These are phyloP conservation scores for Sprattus sprattus DNA, from an alignment of 2,113 vertebrate species.

Conservation along the genomic window DNA sequence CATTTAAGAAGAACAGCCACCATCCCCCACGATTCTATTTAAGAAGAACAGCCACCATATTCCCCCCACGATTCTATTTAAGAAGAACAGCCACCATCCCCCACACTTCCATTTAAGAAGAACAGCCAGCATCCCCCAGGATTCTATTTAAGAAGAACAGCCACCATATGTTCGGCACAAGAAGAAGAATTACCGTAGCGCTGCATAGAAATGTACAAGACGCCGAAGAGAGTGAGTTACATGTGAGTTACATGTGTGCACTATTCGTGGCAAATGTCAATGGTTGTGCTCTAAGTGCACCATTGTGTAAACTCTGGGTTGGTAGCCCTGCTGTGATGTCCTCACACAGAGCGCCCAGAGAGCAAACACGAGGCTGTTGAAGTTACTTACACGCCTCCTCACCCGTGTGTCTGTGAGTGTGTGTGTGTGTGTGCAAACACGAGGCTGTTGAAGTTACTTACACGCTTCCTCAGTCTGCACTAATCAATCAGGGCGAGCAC, in stretches of 20 bases:
- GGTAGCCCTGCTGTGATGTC: not conserved
- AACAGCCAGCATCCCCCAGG: no score
- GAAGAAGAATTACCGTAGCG: not conserved
- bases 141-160: conserved; percentile 36
- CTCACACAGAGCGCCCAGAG: conserved; percentile 12
- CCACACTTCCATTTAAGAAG: no score
- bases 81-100: no score
- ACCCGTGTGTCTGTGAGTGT: no score
- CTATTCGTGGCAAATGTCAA: not conserved
- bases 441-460: conserved; percentile 25
- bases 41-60: no score
- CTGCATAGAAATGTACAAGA: not conserved
- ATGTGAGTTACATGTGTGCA: not conserved
- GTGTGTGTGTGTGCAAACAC: no score
- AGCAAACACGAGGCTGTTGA: conserved; percentile 25
- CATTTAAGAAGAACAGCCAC: no score
- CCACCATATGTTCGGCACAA: not conserved
- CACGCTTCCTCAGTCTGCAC: conserved; percentile 13
- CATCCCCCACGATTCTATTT: conserved; percentile 22
- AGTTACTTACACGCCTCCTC: conserved; percentile 10
- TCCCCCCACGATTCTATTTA: no score
- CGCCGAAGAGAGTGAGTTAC: no score
- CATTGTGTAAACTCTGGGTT: not conserved
- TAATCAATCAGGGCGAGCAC: conserved; percentile 19
- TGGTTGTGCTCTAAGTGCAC: no score